Percentiles rank a stretch among this genome's conserved stretches.
These are phyloP conservation scores for Synanthedon myopaeformis DNA, from an alignment of 2,888 invertebrate genomes.

Conservation along the genomic window DNA sequence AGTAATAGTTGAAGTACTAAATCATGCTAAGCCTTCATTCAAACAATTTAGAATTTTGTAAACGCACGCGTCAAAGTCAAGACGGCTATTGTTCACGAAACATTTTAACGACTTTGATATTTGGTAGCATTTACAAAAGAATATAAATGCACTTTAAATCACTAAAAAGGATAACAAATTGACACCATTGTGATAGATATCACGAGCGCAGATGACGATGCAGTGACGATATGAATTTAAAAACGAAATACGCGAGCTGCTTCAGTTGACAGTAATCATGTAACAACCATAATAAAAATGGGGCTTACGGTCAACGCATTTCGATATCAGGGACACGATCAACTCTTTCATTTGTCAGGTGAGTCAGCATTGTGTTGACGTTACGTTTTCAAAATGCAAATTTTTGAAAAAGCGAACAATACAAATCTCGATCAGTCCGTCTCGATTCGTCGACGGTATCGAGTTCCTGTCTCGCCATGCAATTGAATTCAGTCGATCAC, in stretches of 20 bases:
- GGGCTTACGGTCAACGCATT: constrained; percentile 67
- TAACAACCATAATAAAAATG: constrained; percentile 56
- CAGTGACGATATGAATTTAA: constrained; percentile 12
- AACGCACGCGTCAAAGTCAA: neutral
- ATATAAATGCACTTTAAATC: neutral
- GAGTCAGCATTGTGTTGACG: constrained; percentile 67
- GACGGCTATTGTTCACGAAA: neutral
- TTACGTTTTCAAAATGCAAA: constrained; percentile 69
- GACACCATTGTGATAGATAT: constrained; percentile 9
- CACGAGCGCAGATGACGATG: constrained; percentile 1
- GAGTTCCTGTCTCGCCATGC: constrained; percentile 61
- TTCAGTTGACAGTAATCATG: constrained; percentile 63
- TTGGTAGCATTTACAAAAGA: neutral
- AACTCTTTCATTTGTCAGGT: constrained; percentile 63
- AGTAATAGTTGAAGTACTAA: neutral
- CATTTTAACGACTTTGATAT: neutral
- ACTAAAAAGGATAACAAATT: constrained; percentile 16
- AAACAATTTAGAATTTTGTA: neutral
- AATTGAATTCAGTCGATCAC: constrained; percentile 71
- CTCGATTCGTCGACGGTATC: constrained; percentile 62
- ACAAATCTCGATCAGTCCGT: constrained; percentile 57
- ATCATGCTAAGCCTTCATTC: neutral
- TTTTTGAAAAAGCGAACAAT: constrained; percentile 65
- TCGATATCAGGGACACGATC: constrained; percentile 61
- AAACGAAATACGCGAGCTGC: constrained; percentile 30